A percentile compares a stretch with the other conserved stretches of the same genome.
Evolutionary conservation across 2,113 vertebrate genomes (phyloP).

Genomic region (Vulpes vulpes): DNA sequence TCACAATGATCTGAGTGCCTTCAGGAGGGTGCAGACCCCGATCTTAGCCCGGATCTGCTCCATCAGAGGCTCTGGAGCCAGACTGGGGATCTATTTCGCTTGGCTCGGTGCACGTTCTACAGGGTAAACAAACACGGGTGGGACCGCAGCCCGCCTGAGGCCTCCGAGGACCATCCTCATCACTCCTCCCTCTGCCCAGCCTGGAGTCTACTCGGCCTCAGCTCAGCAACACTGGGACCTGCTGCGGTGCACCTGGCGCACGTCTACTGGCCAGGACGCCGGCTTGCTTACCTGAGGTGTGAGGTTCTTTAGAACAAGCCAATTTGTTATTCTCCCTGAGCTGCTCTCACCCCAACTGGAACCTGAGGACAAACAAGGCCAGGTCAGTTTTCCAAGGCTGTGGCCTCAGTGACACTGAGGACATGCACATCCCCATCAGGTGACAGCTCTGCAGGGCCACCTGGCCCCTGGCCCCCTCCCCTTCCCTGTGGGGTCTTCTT

Average conservation of each 20-base stretch:
- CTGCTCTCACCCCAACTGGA: slow-evolving; percentile 98
- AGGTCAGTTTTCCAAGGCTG: background rate
- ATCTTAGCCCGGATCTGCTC: background rate
- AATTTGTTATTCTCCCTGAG: slow-evolving; percentile 99
- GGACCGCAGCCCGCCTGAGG: background rate
- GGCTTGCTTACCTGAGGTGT: slow-evolving; percentile 96
- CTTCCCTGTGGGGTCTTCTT: background rate
- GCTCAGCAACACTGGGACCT: background rate
- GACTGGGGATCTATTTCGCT: background rate
- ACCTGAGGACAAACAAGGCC: slow-evolving; percentile 86
- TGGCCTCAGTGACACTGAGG: accelerated
- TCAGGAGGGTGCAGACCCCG: background rate
- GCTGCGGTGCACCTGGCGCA: accelerated
- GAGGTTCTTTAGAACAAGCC: slow-evolving; percentile 99
- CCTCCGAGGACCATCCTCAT: background rate
- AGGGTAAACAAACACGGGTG: too few species aligned
- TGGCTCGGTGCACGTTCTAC: accelerated
- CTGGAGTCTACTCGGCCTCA: background rate
- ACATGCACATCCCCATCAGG: background rate
- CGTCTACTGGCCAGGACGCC: accelerated
- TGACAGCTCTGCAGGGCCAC: accelerated
- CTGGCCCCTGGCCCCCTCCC: too few species aligned
- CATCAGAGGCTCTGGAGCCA: background rate
- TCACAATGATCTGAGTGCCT: background rate
- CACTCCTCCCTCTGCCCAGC: background rate